phyloP scores from a whole-genome alignment of 2,113 vertebrate genomes.

The Xiphophorus maculatus region DNA sequence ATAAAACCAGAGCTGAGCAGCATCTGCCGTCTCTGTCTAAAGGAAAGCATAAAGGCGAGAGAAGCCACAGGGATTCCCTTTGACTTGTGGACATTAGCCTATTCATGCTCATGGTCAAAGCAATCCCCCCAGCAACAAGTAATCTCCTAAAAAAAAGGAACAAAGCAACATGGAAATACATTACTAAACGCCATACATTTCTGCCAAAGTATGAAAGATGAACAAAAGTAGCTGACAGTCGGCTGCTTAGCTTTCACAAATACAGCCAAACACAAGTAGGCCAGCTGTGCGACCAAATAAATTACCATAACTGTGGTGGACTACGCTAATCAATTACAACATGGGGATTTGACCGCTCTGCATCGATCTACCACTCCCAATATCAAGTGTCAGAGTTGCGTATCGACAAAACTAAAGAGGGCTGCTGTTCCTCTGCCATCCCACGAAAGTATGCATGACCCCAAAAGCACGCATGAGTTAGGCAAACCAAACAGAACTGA shows the following conservation, averaged over 20 bases:
- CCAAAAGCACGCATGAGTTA: conserved; percentile 14
- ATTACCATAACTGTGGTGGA: conserved; percentile 29
- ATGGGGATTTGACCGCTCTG: conserved; percentile 30
- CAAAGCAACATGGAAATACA: neutral
- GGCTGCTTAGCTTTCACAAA: neutral
- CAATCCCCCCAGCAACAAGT: neutral
- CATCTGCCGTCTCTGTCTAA: conserved; percentile 72
- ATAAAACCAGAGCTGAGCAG: conserved; percentile 67
- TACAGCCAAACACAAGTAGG: neutral
- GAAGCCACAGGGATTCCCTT: conserved; percentile 54
- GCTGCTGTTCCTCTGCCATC: conserved; percentile 42
- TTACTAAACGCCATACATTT: neutral
- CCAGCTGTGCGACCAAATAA: conserved; percentile 25
- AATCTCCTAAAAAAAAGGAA: conserved; percentile 1
- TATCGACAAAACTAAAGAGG: conserved; percentile 53
- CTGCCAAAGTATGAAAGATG: neutral
- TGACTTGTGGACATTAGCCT: conserved; percentile 57
- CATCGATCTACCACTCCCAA: conserved; percentile 64
- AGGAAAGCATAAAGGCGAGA: conserved; percentile 53
- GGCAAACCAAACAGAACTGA: neutral
- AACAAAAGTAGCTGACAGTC: neutral
- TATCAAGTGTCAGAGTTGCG: conserved; percentile 40
- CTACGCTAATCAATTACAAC: conserved; percentile 56
- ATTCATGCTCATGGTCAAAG: conserved; percentile 45
- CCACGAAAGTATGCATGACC: conserved; percentile 59